Base-by-base conservation (phyloP, 2,888 invertebrate genomes). In the Patella ulyssiponensis region DNA sequence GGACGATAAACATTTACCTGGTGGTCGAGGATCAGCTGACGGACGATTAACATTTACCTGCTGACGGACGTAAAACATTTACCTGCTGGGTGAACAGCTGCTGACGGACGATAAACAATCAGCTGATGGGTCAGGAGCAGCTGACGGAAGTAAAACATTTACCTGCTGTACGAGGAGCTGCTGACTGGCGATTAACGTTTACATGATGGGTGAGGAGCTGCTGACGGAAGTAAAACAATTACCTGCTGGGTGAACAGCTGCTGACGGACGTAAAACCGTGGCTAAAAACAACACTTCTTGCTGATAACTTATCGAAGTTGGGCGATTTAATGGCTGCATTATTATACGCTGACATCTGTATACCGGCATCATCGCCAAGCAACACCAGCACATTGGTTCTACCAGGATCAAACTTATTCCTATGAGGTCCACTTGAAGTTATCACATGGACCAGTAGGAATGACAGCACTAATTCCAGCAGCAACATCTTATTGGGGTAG, bases 201-300 rank as follows among this genome's bases (percentile, higher is more conserved):
- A 44, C 44, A 0, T 7, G 0, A 0, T 44, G 44, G 5, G 7
- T 44, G 5, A 0, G 44, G 7, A 44, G 0, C 44, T 44, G 44
- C 44, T 44, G 44, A 44, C 44, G 9, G 44, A 9, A 9, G 44
- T 5, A 44, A 44, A 17, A 3, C 20, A 14, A 51, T 64, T 77
- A 88, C 86, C 88, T 84, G 90, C 97, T 97, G 85, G 97, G 97
- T 3, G 97, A 97, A 91, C 97, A 97, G 90, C 97, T 97, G 93
- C 97, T 97, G 54, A 96, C 97, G 12, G 97, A 96, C 14, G 96
- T 95, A 90, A 95, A 97, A 4, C 97, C 97, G 89, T 96, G 95
- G 91, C 96, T 95, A 91, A 97, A 97, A 78, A 97, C 93, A 69
- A 96, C 91, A 86, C 96, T 95, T 69, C 94, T 93, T 81, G 93